Evolutionary conservation across 2,113 vertebrate species (phyloP).

Genomic region (Melanerpes formicivorus): DNA sequence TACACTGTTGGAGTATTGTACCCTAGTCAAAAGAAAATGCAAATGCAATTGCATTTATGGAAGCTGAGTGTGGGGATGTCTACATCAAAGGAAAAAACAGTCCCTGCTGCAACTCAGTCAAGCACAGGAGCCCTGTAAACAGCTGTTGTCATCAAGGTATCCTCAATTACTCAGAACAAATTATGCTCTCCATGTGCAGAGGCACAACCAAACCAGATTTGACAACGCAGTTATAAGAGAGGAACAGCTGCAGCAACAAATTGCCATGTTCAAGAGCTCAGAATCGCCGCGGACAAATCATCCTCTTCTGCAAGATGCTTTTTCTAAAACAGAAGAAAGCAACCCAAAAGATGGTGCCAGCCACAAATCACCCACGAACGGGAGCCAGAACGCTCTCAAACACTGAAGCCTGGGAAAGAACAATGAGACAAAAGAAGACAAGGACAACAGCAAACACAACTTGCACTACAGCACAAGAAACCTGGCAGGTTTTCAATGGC

Average conservation of each 20-base stretch:
- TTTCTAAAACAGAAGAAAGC: slow-evolving; percentile 27
- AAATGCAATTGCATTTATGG: slow-evolving; percentile 9
- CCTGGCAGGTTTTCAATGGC: slow-evolving; percentile 8
- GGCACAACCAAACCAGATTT: slow-evolving; percentile 26
- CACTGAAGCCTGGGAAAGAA: slow-evolving; percentile 17
- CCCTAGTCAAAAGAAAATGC: slow-evolving; percentile 18
- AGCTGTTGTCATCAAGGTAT: slow-evolving; percentile 42
- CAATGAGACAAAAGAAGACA: slow-evolving; percentile 2
- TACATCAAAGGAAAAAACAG: background rate
- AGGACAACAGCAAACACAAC: slow-evolving; percentile 34
- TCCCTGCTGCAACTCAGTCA: background rate
- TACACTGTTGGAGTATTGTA: background rate
- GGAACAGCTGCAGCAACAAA: slow-evolving; percentile 43
- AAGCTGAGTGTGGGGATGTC: background rate
- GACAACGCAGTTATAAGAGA: background rate
- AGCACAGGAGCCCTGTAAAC: background rate
- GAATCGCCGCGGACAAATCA: slow-evolving; percentile 25
- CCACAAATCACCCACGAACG: background rate
- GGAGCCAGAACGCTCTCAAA: slow-evolving; percentile 12
- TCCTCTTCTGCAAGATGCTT: background rate
- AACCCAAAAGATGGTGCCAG: slow-evolving; percentile 24
- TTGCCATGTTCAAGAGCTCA: slow-evolving; percentile 8
- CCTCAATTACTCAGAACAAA: slow-evolving; percentile 39
- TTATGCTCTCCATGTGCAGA: background rate
- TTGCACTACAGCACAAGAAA: background rate